phyloP scores from a whole-genome alignment of 2,113 vertebrate species.

The Gadus chalcogrammus region DNA sequence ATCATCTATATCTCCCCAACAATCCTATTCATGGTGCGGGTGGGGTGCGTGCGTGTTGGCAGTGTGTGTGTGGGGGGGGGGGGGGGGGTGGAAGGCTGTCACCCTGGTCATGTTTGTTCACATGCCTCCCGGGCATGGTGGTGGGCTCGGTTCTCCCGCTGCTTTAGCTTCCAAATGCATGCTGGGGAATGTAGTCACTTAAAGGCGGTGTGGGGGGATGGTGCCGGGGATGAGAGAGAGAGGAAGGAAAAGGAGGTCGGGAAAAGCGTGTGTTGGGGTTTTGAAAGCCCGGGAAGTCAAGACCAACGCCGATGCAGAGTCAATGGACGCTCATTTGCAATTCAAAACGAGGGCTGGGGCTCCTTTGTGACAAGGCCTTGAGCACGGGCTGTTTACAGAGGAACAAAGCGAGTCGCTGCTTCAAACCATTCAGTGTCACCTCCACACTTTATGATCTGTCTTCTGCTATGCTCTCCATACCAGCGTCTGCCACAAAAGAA shows the following conservation, averaged over 20 bases:
- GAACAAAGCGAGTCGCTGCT: background rate
- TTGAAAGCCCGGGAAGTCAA: slow-evolving; percentile 11
- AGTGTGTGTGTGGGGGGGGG: background rate
- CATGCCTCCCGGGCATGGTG: slow-evolving; percentile 15
- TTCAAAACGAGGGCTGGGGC: slow-evolving; percentile 40
- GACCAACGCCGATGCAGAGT: slow-evolving; percentile 35
- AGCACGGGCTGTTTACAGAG: background rate
- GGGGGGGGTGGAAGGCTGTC: background rate
- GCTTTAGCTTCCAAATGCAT: slow-evolving; percentile 21
- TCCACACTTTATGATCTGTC: too few relatives aligned
- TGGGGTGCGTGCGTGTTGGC: slow-evolving; percentile 2
- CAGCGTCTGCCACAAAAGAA: too few relatives aligned
- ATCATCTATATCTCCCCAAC: background rate
- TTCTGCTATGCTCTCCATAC: too few relatives aligned
- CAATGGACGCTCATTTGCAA: slow-evolving; percentile 52
- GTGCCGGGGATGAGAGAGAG: background rate
- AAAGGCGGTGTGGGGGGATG: background rate
- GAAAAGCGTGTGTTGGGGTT: background rate
- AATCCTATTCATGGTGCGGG: too few relatives aligned
- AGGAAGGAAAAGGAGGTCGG: background rate
- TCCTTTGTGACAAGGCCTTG: slow-evolving; percentile 24
- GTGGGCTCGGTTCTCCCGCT: background rate
- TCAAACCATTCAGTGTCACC: too few relatives aligned
- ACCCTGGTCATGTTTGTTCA: slow-evolving; percentile 28
- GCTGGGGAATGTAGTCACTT: slow-evolving; percentile 41